These are phyloP conservation scores for Rhinopomastus cyanomelas DNA, from an alignment of 2,113 vertebrate species.

Conservation along the genomic window DNA sequence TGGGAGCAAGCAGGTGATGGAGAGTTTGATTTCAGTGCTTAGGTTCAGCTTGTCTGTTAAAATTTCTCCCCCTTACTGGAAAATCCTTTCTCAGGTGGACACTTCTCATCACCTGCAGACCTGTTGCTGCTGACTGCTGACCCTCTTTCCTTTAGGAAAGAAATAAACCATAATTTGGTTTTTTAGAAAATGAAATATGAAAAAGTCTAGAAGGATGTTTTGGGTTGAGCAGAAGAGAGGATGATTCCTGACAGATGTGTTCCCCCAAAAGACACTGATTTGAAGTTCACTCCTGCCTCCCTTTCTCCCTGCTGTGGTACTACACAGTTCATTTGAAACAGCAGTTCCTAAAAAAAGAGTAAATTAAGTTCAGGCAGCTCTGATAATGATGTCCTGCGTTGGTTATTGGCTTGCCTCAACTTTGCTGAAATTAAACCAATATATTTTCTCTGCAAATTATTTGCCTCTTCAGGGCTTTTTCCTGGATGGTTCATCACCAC, in stretches of 20 bases:
- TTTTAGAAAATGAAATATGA: not conserved
- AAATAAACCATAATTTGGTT: not conserved
- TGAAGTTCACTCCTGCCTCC: not conserved
- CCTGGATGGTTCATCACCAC: not conserved
- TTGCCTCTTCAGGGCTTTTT: constrained; percentile 9
- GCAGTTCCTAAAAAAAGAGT: not conserved
- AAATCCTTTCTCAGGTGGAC: not conserved
- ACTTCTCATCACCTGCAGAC: not conserved
- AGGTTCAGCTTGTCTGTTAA: not conserved
- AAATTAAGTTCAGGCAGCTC: not conserved
- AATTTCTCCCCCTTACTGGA: not conserved
- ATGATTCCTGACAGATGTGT: not conserved
- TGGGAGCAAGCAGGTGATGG: not conserved
- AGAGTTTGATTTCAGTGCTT: not conserved
- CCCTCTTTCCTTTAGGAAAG: not conserved
- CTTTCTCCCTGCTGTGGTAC: not conserved
- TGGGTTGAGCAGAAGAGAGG: not conserved
- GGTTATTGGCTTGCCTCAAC: not conserved
- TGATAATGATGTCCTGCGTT: not conserved
- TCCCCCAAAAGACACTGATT: not conserved
- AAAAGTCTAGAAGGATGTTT: not conserved
- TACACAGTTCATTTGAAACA: not conserved
- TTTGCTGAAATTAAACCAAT: constrained; percentile 28
- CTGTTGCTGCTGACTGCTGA: not conserved
- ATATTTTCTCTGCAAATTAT: constrained; percentile 8